Evolutionary conservation across 1,140 invertebrate species (phyloP).

Genomic region (Dolichoris vasculosae): DNA sequence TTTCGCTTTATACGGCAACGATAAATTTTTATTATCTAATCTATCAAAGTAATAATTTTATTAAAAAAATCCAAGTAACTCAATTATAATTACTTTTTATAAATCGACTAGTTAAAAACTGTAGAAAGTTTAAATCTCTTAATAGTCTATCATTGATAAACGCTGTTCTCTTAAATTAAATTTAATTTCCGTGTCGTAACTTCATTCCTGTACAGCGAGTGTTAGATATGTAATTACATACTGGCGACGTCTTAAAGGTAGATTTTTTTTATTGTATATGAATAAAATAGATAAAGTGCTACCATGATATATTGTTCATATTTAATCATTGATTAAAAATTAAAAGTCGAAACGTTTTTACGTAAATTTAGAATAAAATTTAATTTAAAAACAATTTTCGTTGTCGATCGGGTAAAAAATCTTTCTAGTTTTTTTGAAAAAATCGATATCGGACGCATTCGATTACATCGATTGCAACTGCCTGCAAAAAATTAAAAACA

Average conservation of each 20-base stretch:
- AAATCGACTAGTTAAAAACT: too few relatives aligned
- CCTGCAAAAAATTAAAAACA: too few relatives aligned
- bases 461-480: not conserved
- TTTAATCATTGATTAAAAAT: not conserved
- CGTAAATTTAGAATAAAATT: not conserved
- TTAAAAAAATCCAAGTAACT: too few relatives aligned
- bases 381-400: not conserved
- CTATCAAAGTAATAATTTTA: too few relatives aligned
- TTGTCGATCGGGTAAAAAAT: not conserved
- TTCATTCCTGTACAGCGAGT: not conserved
- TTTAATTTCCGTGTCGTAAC: conserved; percentile 23
- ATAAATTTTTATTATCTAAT: too few relatives aligned
- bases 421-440: not conserved
- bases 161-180: conserved; percentile 7
- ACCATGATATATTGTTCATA: not conserved
- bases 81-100: too few relatives aligned
- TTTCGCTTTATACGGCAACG: too few relatives aligned
- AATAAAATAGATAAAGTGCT: conserved; percentile 7
- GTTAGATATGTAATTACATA: conserved; percentile 21
- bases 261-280: not conserved
- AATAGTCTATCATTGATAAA: not conserved
- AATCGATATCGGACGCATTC: too few relatives aligned
- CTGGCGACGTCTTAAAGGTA: conserved; percentile 11
- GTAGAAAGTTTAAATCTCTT: not conserved
- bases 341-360: not conserved